These are phyloP conservation scores for Thysanoteuthis rhombus DNA, from an alignment of 2,888 invertebrate species.

Conservation along the genomic window DNA sequence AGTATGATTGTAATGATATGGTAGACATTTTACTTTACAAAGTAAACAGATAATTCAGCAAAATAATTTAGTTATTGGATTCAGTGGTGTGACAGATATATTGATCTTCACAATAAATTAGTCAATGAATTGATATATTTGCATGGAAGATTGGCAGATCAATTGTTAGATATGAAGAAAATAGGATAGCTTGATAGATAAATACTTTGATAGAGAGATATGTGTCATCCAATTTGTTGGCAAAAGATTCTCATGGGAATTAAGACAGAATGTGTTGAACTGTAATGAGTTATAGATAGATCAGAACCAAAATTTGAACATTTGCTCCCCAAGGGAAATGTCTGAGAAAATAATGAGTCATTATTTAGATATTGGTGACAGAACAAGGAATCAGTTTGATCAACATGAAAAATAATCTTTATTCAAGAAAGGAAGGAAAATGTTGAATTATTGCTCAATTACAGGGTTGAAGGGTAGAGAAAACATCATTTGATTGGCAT, in stretches of 20 bases:
- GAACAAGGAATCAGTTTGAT: background rate
- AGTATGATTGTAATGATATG: background rate
- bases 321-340: background rate
- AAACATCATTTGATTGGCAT: too few relatives aligned
- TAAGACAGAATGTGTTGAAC: background rate
- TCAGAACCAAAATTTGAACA: background rate
- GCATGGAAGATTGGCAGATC: background rate
- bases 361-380: background rate
- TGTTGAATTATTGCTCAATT: background rate
- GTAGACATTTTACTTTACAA: background rate
- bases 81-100: background rate
- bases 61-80: background rate
- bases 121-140: background rate
- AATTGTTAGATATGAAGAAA: background rate
- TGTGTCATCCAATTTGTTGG: conserved; percentile 12
- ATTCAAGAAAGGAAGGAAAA: background rate
- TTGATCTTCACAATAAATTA: background rate
- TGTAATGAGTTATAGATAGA: background rate
- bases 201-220: background rate
- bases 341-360: background rate
- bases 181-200: background rate
- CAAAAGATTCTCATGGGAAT: background rate
- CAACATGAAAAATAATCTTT: background rate
- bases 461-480: too few relatives aligned
- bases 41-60: background rate